Conservation (phyloP, 2,797 vertebrate genomes). For the Rhinoraja longicauda region DNA sequence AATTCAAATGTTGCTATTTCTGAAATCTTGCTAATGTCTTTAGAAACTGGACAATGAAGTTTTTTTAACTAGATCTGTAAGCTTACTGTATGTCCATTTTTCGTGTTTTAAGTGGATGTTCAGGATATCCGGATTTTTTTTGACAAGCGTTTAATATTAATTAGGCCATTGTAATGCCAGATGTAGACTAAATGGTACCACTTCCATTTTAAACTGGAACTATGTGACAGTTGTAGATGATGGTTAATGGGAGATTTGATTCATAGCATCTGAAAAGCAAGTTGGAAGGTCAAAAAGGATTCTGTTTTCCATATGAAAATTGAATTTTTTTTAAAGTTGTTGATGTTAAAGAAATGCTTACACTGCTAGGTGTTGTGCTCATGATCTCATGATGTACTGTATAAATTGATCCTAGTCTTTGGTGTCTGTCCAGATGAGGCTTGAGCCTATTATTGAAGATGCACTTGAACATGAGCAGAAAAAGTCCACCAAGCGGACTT, state of each 20-base stretch:
- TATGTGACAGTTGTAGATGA: background rate
- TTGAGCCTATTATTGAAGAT: constrained; percentile 97
- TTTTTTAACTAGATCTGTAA: constrained; percentile 10
- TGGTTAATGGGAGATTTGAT: background rate
- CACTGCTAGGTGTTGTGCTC: constrained; percentile 54
- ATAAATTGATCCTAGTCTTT: constrained; percentile 75
- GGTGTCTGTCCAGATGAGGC: constrained; percentile 86
- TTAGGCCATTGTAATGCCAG: background rate
- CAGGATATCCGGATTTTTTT: background rate
- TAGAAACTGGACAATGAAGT: background rate
- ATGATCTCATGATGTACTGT: constrained; percentile 64
- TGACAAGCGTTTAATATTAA: background rate
- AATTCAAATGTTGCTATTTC: background rate
- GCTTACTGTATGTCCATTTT: background rate
- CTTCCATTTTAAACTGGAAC: background rate
- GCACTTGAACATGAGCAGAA: constrained; percentile 96
- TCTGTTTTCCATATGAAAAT: background rate
- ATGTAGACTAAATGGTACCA: background rate
- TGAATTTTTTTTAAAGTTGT: constrained; percentile 18
- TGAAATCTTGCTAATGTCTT: background rate
- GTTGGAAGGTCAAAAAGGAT: background rate
- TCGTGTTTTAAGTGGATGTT: background rate
- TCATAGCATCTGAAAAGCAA: background rate
- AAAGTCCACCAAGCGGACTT: constrained; percentile 98
- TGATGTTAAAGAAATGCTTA: constrained; percentile 35